Percentiles rank a stretch among this genome's conserved stretches.
These are phyloP conservation scores for Paralichthys olivaceus DNA, from an alignment of 2,113 vertebrate genomes.

Conservation along the genomic window DNA sequence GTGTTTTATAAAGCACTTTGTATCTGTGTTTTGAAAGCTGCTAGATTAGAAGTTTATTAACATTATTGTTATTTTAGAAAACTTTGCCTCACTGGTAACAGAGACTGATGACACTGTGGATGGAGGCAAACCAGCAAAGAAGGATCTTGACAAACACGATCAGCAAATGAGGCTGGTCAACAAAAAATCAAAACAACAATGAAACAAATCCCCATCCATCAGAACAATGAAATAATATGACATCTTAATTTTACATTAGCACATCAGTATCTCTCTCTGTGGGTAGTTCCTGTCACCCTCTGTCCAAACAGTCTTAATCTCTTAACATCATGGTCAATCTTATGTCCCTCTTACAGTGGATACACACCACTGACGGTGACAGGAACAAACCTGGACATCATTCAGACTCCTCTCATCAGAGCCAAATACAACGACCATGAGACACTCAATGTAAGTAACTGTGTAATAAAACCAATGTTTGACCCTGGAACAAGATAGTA, in stretches of 20 bases:
- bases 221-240: not conserved
- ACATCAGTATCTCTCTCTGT: not conserved
- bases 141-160: not conserved
- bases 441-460: conserved; percentile 90
- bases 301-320: conserved; percentile 18
- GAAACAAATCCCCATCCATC: not conserved
- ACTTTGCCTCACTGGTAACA: not conserved
- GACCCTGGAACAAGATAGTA: not conserved
- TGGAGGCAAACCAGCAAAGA: not conserved
- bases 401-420: conserved; percentile 96
- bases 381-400: conserved; percentile 96
- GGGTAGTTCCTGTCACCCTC: conserved; percentile 5
- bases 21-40: no score
- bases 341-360: conserved; percentile 81
- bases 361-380: conserved; percentile 94
- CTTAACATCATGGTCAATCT: not conserved
- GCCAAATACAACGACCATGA: conserved; percentile 94
- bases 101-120: not conserved
- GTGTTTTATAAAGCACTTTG: no score
- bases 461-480: not conserved
- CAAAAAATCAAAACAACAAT: no score
- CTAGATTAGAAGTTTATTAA: no score
- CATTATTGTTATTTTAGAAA: no score
- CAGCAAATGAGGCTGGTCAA: not conserved
- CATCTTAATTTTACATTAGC: not conserved